A percentile compares a stretch with the other conserved stretches of the same genome.
These are phyloP conservation scores for Galemys pyrenaicus DNA, from an alignment of 2,113 vertebrate genomes.

Conservation along the genomic window DNA sequence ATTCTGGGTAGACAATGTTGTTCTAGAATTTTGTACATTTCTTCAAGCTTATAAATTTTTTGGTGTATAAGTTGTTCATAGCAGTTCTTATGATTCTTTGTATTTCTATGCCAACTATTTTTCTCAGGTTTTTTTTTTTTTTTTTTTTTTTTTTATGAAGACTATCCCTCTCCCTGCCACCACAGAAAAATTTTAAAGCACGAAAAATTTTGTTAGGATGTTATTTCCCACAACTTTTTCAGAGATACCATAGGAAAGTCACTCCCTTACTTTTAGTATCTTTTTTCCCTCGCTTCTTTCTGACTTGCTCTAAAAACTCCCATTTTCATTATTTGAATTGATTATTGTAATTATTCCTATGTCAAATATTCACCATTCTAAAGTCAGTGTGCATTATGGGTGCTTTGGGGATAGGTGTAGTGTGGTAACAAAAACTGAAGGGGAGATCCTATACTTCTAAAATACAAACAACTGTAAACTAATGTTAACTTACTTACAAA, in stretches of 20 bases:
- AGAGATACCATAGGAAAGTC: neutral
- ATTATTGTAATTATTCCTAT: neutral
- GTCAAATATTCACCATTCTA: neutral
- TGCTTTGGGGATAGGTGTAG: too few relatives aligned
- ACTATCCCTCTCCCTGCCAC: neutral
- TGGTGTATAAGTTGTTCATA: too few relatives aligned
- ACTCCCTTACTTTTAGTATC: neutral
- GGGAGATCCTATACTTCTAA: too few relatives aligned
- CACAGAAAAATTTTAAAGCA: neutral
- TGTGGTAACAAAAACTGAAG: too few relatives aligned
- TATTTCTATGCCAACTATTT: too few relatives aligned
- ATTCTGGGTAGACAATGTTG: too few relatives aligned
- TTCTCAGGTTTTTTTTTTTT: too few relatives aligned
- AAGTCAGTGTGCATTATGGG: neutral
- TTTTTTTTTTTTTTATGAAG: neutral
- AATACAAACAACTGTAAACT: too few relatives aligned
- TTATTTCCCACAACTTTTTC: neutral
- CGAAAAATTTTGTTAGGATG: neutral
- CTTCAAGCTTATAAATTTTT: too few relatives aligned
- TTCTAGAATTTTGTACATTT: too few relatives aligned
- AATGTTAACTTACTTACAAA: too few relatives aligned
- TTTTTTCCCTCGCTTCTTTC: neutral
- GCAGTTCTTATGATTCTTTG: too few relatives aligned
- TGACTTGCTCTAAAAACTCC: neutral
- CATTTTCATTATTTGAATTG: constrained; percentile 33